phyloP scores from a whole-genome alignment of 2,797 vertebrate genomes.

The Argentina silus region DNA sequence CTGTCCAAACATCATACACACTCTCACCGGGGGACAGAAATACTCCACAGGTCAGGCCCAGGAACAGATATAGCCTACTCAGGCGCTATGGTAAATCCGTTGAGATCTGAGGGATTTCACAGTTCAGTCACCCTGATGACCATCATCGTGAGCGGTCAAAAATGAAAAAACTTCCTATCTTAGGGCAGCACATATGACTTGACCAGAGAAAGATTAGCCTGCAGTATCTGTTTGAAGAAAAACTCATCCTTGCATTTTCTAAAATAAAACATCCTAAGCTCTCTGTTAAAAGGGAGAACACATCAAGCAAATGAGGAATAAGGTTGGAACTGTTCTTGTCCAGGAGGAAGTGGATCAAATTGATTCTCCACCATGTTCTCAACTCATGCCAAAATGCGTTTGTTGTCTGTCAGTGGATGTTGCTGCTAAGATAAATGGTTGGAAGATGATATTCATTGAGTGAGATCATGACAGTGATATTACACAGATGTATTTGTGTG shows the following conservation, averaged over 20 bases:
- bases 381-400: neutral
- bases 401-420: neutral
- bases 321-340: neutral
- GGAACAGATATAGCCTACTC: conserved; percentile 1
- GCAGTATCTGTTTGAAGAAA: neutral
- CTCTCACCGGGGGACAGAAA: conserved; percentile 9
- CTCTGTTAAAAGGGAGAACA: neutral
- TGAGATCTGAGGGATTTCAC: neutral
- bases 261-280: neutral
- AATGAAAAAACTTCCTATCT: neutral
- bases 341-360: neutral
- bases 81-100: neutral
- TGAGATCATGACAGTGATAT: neutral
- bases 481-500: neutral
- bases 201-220: neutral
- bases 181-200: neutral
- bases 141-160: neutral
- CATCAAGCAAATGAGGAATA: neutral
- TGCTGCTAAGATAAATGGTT: neutral
- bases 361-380: neutral
- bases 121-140: conserved; percentile 5
- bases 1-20: conserved; percentile 26
- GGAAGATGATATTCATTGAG: neutral
- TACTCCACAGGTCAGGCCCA: conserved; percentile 10
- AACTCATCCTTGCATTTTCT: neutral